Percentiles rank a stretch among this genome's conserved stretches.
Evolutionary conservation across 2,797 vertebrate genomes (phyloP).

Genomic region (Ctenosaura bakeri): DNA sequence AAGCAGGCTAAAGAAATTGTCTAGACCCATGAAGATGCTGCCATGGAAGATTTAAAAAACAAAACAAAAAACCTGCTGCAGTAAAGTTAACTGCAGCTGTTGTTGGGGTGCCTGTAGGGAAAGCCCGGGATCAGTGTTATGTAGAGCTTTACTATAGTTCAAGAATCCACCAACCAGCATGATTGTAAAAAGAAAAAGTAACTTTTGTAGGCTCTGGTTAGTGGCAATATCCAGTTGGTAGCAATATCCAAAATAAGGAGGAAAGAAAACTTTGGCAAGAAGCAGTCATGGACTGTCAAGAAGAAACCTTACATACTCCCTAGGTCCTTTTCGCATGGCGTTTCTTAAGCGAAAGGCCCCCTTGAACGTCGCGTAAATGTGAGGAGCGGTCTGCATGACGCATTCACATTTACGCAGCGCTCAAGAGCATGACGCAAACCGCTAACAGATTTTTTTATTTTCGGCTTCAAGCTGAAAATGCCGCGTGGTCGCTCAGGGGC

Average conservation of each 20-base stretch:
- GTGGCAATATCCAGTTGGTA: background rate
- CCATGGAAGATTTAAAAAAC: background rate
- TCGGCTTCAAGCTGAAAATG: too few species aligned
- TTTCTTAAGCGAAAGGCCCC: too few species aligned
- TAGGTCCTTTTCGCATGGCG: too few species aligned
- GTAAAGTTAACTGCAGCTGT: background rate
- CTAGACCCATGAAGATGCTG: background rate
- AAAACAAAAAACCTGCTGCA: background rate
- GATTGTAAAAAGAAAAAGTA: background rate
- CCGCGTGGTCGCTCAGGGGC: too few species aligned
- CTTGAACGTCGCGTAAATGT: too few species aligned
- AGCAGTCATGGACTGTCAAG: too few species aligned
- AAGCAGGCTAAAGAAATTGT: background rate
- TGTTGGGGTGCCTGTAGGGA: background rate
- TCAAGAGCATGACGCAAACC: too few species aligned
- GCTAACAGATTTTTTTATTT: too few species aligned
- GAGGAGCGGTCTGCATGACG: too few species aligned
- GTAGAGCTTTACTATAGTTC: too few species aligned
- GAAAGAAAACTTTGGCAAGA: background rate
- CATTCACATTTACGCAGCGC: too few species aligned
- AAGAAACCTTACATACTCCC: background rate
- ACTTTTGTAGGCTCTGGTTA: background rate
- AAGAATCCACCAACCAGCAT: background rate
- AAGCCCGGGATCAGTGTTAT: too few species aligned
- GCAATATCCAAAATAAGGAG: background rate